Evolutionary conservation across 2,113 vertebrate genomes (phyloP), one percentile per base, ranked within the genome.

Genomic region (Progne subis): DNA sequence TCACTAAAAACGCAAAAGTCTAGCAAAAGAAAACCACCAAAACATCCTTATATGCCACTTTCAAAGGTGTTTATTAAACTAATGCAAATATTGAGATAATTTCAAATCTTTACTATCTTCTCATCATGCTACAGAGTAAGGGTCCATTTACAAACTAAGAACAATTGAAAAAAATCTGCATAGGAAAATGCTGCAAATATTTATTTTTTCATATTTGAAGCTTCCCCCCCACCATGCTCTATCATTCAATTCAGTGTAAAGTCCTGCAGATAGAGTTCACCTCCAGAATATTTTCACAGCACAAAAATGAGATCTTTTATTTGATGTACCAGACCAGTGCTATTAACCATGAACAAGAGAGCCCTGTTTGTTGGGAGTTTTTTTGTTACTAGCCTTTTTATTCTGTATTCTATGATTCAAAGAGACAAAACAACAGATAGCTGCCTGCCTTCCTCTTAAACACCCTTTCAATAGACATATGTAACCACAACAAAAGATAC

Each of bases 361-460:
- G 18, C 19, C 8, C 8, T 37, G 17, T 1, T 56, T 60, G 57
- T 39, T 37, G 23, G 9, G 12, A 4, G 1, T 0, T 3, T 52
- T 5, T 46, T 37, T 63, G 5, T 57, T 53, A 19, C 20, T n/a
- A 23, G 14, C 6, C 4, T 37, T 15, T n/a, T 32, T 47, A 23
- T 20, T 57, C 9, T 5, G 5, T 44, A 50, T 26, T 43, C 44
- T 43, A 39, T 25, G 79, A 76, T 9, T 6, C 11, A 78, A 47
- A 67, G 49, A 74, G 11, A 72, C 23, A 71, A 37, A 56, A 46
- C 10, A 56, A 74, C 28, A 91, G 20, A 65, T 1, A 82, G 20
- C 20, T 87, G 49, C 12, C 57, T 56, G 2, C 64, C 34, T 31
- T 12, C n/a, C 43, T 47, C 34, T 86, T 46, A 59, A 86, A 49